Conservation (phyloP, 1,140 invertebrate genomes). For the Chironomus tepperi region DNA sequence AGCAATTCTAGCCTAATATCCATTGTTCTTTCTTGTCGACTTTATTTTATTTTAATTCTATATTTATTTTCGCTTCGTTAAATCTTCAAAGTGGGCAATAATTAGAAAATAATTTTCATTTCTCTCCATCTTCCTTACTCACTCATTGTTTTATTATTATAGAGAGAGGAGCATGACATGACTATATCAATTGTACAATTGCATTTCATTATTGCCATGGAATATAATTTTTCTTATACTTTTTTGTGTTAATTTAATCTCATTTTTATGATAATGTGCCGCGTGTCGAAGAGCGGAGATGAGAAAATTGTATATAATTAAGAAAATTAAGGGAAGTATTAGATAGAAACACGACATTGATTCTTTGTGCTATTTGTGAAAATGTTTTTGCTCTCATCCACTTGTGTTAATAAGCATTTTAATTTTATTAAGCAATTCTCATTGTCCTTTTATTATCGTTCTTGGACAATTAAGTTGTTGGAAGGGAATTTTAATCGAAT, state of each 20-base stretch:
- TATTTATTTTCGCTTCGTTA: conserved; percentile 14
- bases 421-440: too few relatives aligned
- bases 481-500: too few relatives aligned
- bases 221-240: not conserved
- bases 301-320: conserved; percentile 14
- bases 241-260: conserved; percentile 23
- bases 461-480: too few relatives aligned
- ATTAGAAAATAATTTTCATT: conserved; percentile 4
- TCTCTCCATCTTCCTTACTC: not conserved
- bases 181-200: not conserved
- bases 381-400: too few relatives aligned
- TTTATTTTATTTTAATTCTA: conserved; percentile 15
- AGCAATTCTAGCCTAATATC: not conserved
- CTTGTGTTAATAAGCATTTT: too few relatives aligned
- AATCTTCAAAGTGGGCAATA: conserved; percentile 8
- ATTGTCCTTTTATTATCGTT: too few relatives aligned
- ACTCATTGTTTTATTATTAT: not conserved
- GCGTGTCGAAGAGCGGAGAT: conserved; percentile 10
- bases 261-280: conserved; percentile 22
- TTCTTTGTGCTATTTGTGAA: not conserved
- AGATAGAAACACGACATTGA: conserved; percentile 4
- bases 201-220: conserved; percentile 7
- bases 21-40: not conserved
- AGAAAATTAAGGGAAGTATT: conserved; percentile 3
- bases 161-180: too few relatives aligned